Percentiles rank a stretch among this genome's conserved stretches.
phyloP scores from a whole-genome alignment of 2,888 invertebrate genomes.

The Aphidius colemani region DNA sequence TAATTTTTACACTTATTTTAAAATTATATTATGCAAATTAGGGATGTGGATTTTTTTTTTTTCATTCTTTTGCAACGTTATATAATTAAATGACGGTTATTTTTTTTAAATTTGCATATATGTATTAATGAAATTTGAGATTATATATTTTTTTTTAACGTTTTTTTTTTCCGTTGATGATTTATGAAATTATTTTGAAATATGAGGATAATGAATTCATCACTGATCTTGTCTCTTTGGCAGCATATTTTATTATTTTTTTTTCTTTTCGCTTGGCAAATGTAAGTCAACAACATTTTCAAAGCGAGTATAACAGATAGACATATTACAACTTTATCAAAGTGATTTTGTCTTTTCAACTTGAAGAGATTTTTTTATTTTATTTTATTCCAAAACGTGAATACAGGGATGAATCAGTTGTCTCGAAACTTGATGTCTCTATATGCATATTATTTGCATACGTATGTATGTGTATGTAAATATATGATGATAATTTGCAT shows the following conservation, averaged over 20 bases:
- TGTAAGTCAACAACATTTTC: background rate
- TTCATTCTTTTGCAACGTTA: too few relatives aligned
- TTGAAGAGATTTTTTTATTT: constrained; percentile 12
- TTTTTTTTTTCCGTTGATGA: too few relatives aligned
- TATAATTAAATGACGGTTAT: too few relatives aligned
- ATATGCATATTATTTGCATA: background rate
- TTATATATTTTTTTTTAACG: too few relatives aligned
- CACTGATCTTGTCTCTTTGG: background rate
- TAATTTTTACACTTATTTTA: background rate
- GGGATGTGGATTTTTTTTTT: too few relatives aligned
- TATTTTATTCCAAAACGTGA: background rate
- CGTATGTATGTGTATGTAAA: background rate
- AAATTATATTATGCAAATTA: too few relatives aligned
- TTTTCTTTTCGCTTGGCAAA: too few relatives aligned
- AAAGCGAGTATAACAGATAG: background rate
- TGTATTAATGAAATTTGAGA: too few relatives aligned
- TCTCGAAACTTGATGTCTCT: constrained; percentile 14
- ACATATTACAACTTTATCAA: constrained; percentile 7
- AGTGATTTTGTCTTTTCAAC: constrained; percentile 2
- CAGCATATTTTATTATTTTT: background rate
- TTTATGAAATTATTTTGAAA: constrained; percentile 16
- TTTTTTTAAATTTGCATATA: too few relatives aligned
- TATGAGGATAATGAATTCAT: constrained; percentile 15
- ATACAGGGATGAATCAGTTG: constrained; percentile 27
- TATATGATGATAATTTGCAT: constrained; percentile 6